Conservation (phyloP, 2,797 vertebrate species). For the Coendou prehensilis region DNA sequence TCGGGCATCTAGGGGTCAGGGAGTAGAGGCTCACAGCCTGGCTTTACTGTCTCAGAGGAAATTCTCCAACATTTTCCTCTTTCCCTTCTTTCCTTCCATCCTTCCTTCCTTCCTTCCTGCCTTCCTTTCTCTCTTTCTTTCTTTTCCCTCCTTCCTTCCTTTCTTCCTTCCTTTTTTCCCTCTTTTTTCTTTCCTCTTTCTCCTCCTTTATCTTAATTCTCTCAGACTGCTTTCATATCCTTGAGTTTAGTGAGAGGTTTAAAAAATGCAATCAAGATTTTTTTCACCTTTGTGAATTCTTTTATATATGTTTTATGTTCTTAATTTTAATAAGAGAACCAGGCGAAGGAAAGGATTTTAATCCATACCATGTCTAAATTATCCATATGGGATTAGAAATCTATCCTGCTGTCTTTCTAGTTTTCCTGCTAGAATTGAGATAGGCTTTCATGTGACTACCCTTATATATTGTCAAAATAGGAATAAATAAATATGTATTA, state of each 20-base stretch:
- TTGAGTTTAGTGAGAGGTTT: background rate
- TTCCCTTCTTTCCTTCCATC: background rate
- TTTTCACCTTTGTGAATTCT: background rate
- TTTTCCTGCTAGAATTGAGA: background rate
- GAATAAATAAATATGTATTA: background rate
- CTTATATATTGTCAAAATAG: background rate
- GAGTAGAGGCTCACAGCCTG: background rate
- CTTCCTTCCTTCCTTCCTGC: rapidly evolving
- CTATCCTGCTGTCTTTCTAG: background rate
- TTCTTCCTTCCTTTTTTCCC: background rate
- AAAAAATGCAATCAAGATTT: background rate
- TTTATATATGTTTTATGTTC: background rate
- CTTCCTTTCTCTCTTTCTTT: rapidly evolving
- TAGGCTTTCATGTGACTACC: background rate
- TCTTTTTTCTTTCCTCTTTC: background rate
- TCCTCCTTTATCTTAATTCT: background rate
- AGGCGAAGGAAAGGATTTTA: background rate
- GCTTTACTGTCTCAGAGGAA: background rate
- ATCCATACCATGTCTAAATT: background rate
- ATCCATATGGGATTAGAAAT: background rate
- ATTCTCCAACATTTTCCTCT: background rate
- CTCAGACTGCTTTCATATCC: background rate
- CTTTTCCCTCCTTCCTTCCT: background rate
- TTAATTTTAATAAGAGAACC: background rate
- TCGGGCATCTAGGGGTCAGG: background rate